A percentile compares a stretch with the other conserved stretches of the same genome.
These are phyloP conservation scores for Hirundo rustica DNA, from an alignment of 2,797 vertebrate species.

Conservation along the genomic window DNA sequence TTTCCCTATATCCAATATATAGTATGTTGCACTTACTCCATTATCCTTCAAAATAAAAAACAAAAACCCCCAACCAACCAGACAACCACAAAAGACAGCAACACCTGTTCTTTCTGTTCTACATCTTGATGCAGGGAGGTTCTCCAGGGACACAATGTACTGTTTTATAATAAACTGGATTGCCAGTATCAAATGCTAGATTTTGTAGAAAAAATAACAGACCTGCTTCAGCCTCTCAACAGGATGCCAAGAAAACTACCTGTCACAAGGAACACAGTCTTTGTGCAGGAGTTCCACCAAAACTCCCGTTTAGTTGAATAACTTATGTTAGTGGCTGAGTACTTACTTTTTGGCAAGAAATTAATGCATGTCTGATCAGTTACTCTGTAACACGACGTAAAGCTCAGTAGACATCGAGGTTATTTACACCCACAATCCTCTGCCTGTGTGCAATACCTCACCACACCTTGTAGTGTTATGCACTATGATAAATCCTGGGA, in stretches of 20 bases:
- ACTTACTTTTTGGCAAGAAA: background rate
- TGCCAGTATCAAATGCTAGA: background rate
- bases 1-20: background rate
- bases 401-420: background rate
- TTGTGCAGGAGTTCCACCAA: background rate
- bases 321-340: background rate
- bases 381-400: background rate
- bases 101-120: background rate
- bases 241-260: background rate
- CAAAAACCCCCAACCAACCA: fast-evolving
- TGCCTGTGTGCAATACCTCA: background rate
- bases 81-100: background rate
- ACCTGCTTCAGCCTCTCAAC: background rate
- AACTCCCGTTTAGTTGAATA: background rate
- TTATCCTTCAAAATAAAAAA: background rate
- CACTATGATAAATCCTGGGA: background rate
- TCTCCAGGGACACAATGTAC: background rate
- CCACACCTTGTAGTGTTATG: background rate
- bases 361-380: background rate
- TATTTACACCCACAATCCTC: background rate
- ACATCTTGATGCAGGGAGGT: background rate
- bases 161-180: background rate
- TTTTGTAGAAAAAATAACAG: background rate
- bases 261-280: background rate
- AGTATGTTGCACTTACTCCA: background rate